Evolutionary conservation across 2,113 vertebrate genomes (phyloP).

Genomic region (Cynocephalus volans): DNA sequence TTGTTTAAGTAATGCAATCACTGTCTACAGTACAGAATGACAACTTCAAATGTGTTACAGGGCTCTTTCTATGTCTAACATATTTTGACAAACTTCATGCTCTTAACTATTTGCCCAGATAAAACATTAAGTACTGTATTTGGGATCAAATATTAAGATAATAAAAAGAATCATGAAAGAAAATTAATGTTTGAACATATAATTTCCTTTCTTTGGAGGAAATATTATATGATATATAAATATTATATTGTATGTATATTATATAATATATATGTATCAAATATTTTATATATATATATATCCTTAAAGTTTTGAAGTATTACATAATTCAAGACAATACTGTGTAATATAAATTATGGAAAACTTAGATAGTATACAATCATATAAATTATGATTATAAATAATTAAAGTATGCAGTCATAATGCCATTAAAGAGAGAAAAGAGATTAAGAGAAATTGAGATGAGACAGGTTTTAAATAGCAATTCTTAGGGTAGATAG

Average conservation of each 20-base stretch:
- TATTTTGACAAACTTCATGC: conserved; percentile 60
- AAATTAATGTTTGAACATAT: conserved; percentile 56
- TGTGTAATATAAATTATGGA: background rate
- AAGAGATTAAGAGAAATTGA: conserved; percentile 65
- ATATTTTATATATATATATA: background rate
- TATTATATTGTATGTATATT: too few relatives aligned
- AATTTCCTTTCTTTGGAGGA: conserved; percentile 3
- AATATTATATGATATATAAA: background rate
- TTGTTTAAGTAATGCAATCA: conserved; percentile 26
- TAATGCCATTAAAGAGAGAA: conserved; percentile 62
- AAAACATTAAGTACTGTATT: conserved; percentile 44
- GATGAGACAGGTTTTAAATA: conserved; percentile 51
- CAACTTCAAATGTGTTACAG: background rate
- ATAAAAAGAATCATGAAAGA: conserved; percentile 57
- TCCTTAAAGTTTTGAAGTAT: conserved; percentile 65
- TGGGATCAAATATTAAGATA: conserved; percentile 56
- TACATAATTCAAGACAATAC: conserved; percentile 76
- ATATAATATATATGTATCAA: too few relatives aligned
- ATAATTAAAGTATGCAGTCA: conserved; percentile 77
- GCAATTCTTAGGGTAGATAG: background rate
- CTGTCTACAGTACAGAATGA: background rate
- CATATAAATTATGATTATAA: conserved; percentile 10
- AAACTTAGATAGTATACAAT: too few relatives aligned
- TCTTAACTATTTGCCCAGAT: conserved; percentile 51
- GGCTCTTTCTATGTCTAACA: background rate